Evolutionary conservation across 1,140 invertebrate genomes (phyloP), one percentile per base, ranked within the genome.

Genomic region (Drosophila orosa): DNA sequence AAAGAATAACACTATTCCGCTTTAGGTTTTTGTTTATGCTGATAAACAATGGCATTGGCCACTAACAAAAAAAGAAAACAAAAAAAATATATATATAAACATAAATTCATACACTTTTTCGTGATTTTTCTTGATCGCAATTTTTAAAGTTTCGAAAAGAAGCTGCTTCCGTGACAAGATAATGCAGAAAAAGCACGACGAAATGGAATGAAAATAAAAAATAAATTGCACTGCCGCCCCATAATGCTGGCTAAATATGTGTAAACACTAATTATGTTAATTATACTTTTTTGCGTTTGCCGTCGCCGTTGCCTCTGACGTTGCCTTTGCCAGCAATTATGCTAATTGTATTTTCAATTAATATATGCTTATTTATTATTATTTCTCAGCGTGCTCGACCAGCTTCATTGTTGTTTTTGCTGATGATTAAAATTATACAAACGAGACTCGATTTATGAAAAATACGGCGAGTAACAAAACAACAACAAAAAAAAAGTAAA

Each of bases 331-430:
- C 58, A 39, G 52, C 82, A 85, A 86, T 86, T 85, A 86, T 85
- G 82, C 82, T 86, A 85, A 85, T 85, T 86, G 82, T 86, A 76
- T 87, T 79, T 82, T 87, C 82, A 86, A 86, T 86, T 87, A 86
- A 82, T 87, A 82, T 85, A 85, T 78, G 82, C 79, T 85, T 85
- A 85, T 85, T 85, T 86, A 86, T 87, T 87, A 79, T 87, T 86
- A 73, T 86, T 86, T 77, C 78, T 60, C 60, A 63, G 59, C 33
- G 31, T 59, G 44, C 61, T 8, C 10, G 19, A 5, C 12, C 17
- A 17, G n/a, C 31, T 61, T 7, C 55, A 40, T 60, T 73, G 65
- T 45, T 61, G 71, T 50, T 65, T 44, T 40, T 47, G 45, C 19
- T 39, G 54, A 54, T 81, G 77, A 86, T 85, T 85, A 85, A 85